Evolutionary conservation across 2,113 vertebrate species (phyloP).

Genomic region (Theristicus caerulescens): DNA sequence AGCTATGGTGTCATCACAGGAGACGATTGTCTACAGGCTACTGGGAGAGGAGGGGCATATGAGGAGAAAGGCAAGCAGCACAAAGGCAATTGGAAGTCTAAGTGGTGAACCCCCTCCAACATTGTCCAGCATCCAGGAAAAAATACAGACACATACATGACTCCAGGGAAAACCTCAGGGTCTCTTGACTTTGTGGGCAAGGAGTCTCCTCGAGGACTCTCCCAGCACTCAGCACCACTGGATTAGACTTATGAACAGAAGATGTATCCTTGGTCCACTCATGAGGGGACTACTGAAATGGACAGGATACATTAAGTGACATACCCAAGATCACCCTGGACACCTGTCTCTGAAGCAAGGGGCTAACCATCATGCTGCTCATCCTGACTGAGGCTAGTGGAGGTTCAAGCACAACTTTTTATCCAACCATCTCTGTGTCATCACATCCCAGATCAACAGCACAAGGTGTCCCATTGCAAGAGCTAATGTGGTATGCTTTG

Average conservation of each 20-base stretch:
- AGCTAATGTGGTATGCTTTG: neutral
- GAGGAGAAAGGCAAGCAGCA: constrained; percentile 23
- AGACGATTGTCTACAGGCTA: neutral
- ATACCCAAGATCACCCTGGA: neutral
- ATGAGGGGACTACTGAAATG: neutral
- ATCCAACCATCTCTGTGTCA: neutral
- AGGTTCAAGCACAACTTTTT: neutral
- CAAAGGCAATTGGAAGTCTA: constrained; percentile 23
- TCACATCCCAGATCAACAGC: neutral
- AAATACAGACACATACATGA: neutral
- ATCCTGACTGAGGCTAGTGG: neutral
- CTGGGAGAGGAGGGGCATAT: neutral
- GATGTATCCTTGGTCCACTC: neutral
- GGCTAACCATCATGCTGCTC: neutral
- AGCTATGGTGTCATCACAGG: neutral
- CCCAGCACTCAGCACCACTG: neutral
- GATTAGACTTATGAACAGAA: neutral
- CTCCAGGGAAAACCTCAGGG: neutral
- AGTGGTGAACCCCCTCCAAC: neutral
- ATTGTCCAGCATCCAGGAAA: neutral
- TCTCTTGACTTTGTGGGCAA: neutral
- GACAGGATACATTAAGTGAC: neutral
- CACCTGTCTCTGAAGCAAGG: neutral
- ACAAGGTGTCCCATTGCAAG: neutral
- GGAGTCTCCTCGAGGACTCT: neutral